Evolutionary conservation across 2,888 invertebrate genomes (phyloP), one percentile per base, ranked within the genome.

Genomic region (Drosophila neotestacea): DNA sequence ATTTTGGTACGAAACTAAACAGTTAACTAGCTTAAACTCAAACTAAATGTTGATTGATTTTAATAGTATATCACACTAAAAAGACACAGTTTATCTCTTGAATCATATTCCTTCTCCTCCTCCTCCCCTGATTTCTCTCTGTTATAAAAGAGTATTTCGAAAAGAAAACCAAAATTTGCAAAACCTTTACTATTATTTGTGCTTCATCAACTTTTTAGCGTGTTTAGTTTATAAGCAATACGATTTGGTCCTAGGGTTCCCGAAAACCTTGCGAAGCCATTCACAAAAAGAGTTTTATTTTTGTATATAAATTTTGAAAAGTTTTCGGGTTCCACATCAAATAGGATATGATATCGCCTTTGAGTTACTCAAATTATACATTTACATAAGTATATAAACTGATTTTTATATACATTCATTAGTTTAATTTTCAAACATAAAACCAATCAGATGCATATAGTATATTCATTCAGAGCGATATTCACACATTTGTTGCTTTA

Each of bases 141-240:
- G 71, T 85, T 81, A 51, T 78, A 76, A 73, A 75, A 69, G 67
- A 89, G 85, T 85, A 88, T 89, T 88, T 79, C 64, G 51, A 69
- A 41, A 46, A 4, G 68, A 66, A 63, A 81, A 67, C 56, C 66
- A 66, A 74, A 65, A 81, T 52, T 55, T 42, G 32, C 30, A 34
- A 59, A 65, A 48, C 36, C 62, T 55, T 51, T 68, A 70, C 60
- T 58, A 63, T 34, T 61, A 58, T 70, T 55, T 67, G 66, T 50
- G 62, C 60, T 7, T 7, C 32, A 32, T 64, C 44, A 27, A 36
- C 6, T 58, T 85, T 84, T 82, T 76, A 85, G 64, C 75, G 61
- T 85, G 83, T 88, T 85, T 82, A 88, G 82, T 75, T 73, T 2
- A 66, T 82, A 81, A 79, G 72, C 75, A 77, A 78, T 66, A 66